These are phyloP conservation scores for Passer domesticus DNA, from an alignment of 2,113 vertebrate species.

Conservation along the genomic window DNA sequence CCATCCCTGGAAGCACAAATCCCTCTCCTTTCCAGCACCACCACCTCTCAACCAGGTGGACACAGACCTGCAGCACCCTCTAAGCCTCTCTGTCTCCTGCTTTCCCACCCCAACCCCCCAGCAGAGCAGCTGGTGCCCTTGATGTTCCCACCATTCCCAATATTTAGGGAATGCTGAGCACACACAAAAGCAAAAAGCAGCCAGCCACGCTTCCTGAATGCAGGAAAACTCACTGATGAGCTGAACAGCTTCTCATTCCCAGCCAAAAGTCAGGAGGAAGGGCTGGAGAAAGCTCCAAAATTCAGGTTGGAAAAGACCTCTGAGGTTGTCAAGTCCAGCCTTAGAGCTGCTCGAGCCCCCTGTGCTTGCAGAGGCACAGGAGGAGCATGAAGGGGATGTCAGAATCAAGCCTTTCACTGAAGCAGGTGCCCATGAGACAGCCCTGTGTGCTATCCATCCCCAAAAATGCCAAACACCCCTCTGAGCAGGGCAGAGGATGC, in stretches of 20 bases:
- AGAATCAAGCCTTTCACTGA: neutral
- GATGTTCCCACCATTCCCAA: neutral
- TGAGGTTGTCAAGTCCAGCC: fast-evolving
- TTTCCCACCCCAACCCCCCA: neutral
- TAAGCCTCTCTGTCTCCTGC: neutral
- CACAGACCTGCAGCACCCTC: neutral
- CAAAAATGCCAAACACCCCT: neutral
- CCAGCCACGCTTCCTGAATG: fast-evolving
- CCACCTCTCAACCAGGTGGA: fast-evolving
- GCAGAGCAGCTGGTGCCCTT: fast-evolving
- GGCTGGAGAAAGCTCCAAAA: too few relatives aligned
- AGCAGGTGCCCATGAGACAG: fast-evolving
- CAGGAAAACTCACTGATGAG: neutral
- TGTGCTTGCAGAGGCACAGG: fast-evolving
- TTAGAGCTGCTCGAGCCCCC: neutral
- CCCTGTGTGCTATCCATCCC: neutral
- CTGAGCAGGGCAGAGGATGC: neutral
- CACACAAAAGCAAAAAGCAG: neutral
- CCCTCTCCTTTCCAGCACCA: neutral
- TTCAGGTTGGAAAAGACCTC: neutral
- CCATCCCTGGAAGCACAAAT: neutral
- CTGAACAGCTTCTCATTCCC: neutral
- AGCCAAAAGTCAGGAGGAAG: neutral
- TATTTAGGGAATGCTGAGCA: neutral
- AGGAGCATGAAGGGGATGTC: neutral